Percentiles rank a stretch among this genome's conserved stretches.
Evolutionary conservation across 2,113 vertebrate genomes (phyloP).

Genomic region (Tachuris rubrigastra): DNA sequence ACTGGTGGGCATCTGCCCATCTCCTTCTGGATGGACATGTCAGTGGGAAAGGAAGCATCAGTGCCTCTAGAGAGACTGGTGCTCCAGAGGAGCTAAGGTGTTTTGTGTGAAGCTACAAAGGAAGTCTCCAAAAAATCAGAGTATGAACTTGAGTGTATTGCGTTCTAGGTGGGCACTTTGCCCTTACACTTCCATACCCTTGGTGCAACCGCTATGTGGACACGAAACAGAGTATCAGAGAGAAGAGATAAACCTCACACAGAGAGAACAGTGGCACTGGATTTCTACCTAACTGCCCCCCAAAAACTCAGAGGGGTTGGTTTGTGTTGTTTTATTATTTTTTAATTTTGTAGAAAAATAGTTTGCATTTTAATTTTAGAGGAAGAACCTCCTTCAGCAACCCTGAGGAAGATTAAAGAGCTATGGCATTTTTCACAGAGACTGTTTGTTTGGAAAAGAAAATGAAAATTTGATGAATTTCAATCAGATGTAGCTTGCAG

Average conservation of each 20-base stretch:
- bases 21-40: neutral
- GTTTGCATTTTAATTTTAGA: constrained; percentile 26
- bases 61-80: neutral
- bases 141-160: neutral
- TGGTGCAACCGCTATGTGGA: neutral
- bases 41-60: neutral
- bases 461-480: constrained; percentile 58
- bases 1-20: neutral
- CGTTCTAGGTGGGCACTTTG: neutral
- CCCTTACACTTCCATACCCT: rapidly evolving
- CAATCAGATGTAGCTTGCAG: constrained; percentile 41
- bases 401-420: constrained; percentile 9
- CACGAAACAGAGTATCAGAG: neutral
- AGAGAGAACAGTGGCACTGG: neutral
- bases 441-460: constrained; percentile 58
- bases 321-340: neutral
- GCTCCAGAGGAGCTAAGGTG: neutral
- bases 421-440: constrained; percentile 20
- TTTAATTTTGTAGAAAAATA: neutral
- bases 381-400: neutral
- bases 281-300: neutral
- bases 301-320: neutral
- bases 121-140: neutral
- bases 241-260: neutral
- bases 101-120: neutral